Evolutionary conservation across 1,140 invertebrate genomes (phyloP).

Genomic region (Habropoda laboriosa): DNA sequence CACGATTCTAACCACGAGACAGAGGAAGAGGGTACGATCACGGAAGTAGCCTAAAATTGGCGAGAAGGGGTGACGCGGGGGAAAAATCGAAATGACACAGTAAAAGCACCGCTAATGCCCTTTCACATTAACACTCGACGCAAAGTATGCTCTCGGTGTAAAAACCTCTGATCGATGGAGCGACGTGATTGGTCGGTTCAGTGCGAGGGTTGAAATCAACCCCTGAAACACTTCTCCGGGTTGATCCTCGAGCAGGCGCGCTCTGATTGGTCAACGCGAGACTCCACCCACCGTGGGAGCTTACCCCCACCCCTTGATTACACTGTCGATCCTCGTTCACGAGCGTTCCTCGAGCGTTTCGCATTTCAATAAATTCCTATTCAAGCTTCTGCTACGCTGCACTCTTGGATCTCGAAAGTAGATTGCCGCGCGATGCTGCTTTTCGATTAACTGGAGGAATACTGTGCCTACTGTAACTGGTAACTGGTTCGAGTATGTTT

Average conservation of each 20-base stretch:
- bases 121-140: slow-evolving; percentile 80
- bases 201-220: slow-evolving; percentile 63
- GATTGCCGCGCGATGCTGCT: neutral
- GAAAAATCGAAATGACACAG: slow-evolving; percentile 73
- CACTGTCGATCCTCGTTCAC: slow-evolving; percentile 9
- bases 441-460: neutral
- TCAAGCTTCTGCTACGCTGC: slow-evolving; percentile 27
- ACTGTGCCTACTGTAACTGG: too few species aligned
- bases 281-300: slow-evolving; percentile 69
- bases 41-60: slow-evolving; percentile 40
- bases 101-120: slow-evolving; percentile 80
- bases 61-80: neutral
- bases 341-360: slow-evolving; percentile 13
- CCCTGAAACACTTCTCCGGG: slow-evolving; percentile 46
- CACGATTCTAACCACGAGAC: slow-evolving; percentile 25
- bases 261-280: slow-evolving; percentile 43
- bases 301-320: slow-evolving; percentile 38
- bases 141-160: slow-evolving; percentile 75
- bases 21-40: neutral
- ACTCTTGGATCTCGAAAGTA: slow-evolving; percentile 12
- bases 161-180: slow-evolving; percentile 77
- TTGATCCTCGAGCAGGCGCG: slow-evolving; percentile 56
- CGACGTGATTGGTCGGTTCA: slow-evolving; percentile 70
- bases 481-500: too few species aligned
- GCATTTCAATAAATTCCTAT: slow-evolving; percentile 40